Percentiles rank a stretch among this genome's conserved stretches.
These are phyloP conservation scores for Charaxes varanes DNA, from an alignment of 1,140 invertebrate genomes.

Conservation along the genomic window DNA sequence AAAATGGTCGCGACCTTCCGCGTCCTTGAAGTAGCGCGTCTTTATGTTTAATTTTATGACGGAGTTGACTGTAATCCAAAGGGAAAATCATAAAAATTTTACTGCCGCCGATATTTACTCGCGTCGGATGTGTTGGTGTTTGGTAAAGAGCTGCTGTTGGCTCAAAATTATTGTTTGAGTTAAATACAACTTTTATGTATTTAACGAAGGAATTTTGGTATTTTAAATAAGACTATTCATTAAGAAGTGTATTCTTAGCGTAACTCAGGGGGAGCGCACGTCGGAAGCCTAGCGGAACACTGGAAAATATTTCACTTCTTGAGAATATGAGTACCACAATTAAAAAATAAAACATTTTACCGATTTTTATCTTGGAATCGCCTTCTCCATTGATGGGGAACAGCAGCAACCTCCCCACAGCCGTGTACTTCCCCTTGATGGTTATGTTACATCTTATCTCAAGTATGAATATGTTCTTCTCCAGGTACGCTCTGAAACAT, in stretches of 20 bases:
- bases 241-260: too few relatives aligned
- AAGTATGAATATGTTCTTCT: slow-evolving; percentile 56
- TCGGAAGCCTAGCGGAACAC: too few relatives aligned
- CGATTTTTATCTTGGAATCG: slow-evolving; percentile 65
- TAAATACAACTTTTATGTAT: too few relatives aligned
- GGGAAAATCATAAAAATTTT: slow-evolving; percentile 16
- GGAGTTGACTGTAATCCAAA: slow-evolving; percentile 53
- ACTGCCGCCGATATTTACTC: slow-evolving; percentile 6
- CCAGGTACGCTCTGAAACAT: slow-evolving; percentile 53
- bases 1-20: slow-evolving; percentile 54
- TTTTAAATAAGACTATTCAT: too few relatives aligned
- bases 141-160: too few relatives aligned
- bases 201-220: too few relatives aligned
- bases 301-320: too few relatives aligned
- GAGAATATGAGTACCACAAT: too few relatives aligned
- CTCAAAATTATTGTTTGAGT: too few relatives aligned
- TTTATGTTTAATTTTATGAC: slow-evolving; percentile 63
- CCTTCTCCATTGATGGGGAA: slow-evolving; percentile 69
- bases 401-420: slow-evolving; percentile 53
- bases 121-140: background rate
- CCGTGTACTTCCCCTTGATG: slow-evolving; percentile 67
- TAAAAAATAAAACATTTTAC: slow-evolving; percentile 28
- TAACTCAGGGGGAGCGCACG: too few relatives aligned
- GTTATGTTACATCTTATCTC: slow-evolving; percentile 63
- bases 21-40: slow-evolving; percentile 62